A percentile compares a stretch with the other conserved stretches of the same genome.
Evolutionary conservation across 2,113 vertebrate genomes (phyloP).

Genomic region (Bucco capensis): DNA sequence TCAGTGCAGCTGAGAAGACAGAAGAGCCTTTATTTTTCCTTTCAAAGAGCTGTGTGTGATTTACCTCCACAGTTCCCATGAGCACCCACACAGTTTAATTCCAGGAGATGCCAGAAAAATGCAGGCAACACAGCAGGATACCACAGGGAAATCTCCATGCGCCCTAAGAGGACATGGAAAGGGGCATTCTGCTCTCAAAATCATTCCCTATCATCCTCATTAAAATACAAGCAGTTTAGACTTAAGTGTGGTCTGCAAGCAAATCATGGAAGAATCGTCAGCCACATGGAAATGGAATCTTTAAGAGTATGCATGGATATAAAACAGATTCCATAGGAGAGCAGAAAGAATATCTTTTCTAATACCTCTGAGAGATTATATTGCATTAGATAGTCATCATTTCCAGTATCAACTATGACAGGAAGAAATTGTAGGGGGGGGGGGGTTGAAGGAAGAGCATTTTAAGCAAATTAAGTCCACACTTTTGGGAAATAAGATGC

Average conservation of each 20-base stretch:
- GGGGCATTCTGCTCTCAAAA: neutral
- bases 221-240: neutral
- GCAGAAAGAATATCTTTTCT: neutral
- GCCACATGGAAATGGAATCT: neutral
- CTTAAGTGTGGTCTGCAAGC: neutral
- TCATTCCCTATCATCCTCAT: neutral
- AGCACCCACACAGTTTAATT: neutral
- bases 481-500: neutral
- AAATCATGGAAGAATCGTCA: neutral
- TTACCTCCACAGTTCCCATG: neutral
- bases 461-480: neutral
- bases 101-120: neutral
- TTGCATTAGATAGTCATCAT: neutral
- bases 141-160: neutral
- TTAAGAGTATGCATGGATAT: fast-evolving
- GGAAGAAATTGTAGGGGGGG: neutral
- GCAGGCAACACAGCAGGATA: neutral
- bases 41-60: neutral
- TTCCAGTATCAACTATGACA: neutral
- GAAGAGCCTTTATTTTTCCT: neutral
- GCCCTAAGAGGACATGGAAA: neutral
- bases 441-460: neutral
- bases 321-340: neutral
- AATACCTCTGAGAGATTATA: neutral
- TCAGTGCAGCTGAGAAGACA: neutral